Percentiles rank a stretch among this genome's conserved stretches.
These are phyloP conservation scores for Elaphurus davidianus DNA, from an alignment of 2,113 vertebrate genomes.

Conservation along the genomic window DNA sequence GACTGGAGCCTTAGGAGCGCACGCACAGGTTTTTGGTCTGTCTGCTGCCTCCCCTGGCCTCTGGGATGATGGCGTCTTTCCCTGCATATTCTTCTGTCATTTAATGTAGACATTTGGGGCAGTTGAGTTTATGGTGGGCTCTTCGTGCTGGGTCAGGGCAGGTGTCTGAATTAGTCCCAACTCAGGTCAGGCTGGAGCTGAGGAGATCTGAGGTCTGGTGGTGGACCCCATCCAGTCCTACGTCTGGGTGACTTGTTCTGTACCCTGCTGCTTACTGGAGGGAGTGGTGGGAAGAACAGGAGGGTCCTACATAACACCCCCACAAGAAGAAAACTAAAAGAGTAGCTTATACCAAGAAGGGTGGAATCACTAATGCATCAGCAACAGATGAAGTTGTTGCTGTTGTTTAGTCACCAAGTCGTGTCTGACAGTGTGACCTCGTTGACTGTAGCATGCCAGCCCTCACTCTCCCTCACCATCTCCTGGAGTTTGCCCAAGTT, in stretches of 20 bases:
- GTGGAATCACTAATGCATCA: slow-evolving; percentile 12
- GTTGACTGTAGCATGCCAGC: background rate
- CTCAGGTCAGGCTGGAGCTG: background rate
- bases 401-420: background rate
- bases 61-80: background rate
- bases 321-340: slow-evolving; percentile 82
- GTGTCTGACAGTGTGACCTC: background rate
- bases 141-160: background rate
- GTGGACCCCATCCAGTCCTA: background rate
- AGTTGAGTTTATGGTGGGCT: background rate
- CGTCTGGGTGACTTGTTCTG: no score
- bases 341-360: slow-evolving; percentile 67
- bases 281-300: slow-evolving; percentile 89
- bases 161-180: background rate
- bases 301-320: slow-evolving; percentile 74
- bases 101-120: background rate
- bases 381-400: slow-evolving; percentile 26
- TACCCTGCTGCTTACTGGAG: slow-evolving; percentile 88
- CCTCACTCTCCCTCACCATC: background rate
- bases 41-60: background rate
- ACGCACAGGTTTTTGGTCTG: background rate
- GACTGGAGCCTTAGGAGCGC: background rate
- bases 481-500: background rate
- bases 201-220: background rate
- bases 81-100: background rate